phyloP scores from a whole-genome alignment of 2,888 invertebrate species.

The Parthenolecanium corni region DNA sequence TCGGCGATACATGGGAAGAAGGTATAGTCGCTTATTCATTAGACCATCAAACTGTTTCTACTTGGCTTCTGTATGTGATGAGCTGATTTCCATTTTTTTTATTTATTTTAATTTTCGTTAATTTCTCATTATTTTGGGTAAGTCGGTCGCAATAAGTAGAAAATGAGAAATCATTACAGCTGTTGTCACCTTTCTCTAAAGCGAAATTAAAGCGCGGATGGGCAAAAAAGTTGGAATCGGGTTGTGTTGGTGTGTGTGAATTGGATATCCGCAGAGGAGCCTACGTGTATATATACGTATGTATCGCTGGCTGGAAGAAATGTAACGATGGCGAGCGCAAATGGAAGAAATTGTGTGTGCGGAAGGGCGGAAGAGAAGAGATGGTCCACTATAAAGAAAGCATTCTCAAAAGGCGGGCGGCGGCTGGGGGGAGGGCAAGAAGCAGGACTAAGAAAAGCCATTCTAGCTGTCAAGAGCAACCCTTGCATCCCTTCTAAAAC shows the following conservation, averaged over 20 bases:
- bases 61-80: no score
- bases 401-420: no score
- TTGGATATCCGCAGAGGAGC: background rate
- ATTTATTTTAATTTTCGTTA: no score
- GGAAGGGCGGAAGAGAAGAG: constrained; percentile 3
- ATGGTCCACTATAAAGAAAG: constrained; percentile 36
- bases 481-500: constrained; percentile 26
- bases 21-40: no score
- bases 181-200: constrained; percentile 20
- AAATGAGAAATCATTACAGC: constrained; percentile 15
- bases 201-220: constrained; percentile 23
- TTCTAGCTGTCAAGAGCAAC: constrained; percentile 38
- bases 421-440: no score
- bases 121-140: no score
- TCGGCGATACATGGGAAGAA: no score
- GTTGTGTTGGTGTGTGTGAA: background rate
- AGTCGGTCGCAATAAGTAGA: background rate
- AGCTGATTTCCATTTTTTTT: background rate
- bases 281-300: no score
- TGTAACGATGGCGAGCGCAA: constrained; percentile 16
- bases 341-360: background rate
- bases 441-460: constrained; percentile 35
- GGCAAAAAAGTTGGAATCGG: constrained; percentile 12
- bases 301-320: background rate
- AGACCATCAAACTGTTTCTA: no score